A percentile compares a stretch with the other conserved stretches of the same genome.
phyloP scores from a whole-genome alignment of 2,888 invertebrate species.

The Drosophila colorata region DNA sequence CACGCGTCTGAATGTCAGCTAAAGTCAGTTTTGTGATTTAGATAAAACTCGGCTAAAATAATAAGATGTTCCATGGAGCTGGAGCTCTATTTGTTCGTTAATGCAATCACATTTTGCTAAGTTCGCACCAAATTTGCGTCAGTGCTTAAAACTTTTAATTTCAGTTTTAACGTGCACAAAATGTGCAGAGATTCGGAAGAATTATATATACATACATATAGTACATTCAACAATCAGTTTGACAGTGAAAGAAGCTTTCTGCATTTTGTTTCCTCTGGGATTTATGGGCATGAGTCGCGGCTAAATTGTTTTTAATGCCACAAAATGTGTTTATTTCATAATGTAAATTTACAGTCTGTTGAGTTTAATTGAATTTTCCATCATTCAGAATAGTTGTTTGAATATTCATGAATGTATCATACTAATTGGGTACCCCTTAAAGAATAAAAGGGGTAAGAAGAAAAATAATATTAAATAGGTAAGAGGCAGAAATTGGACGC shows the following conservation, averaged over 20 bases:
- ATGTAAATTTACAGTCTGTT: conserved; percentile 7
- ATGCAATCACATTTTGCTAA: conserved; percentile 31
- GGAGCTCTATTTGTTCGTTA: conserved; percentile 23
- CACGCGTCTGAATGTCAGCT: conserved; percentile 53
- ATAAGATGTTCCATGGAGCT: conserved; percentile 18
- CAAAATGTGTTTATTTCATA: conserved; percentile 12
- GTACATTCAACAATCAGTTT: not conserved
- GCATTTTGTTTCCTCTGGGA: conserved; percentile 12
- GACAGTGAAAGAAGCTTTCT: conserved; percentile 6
- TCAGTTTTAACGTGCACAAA: conserved; percentile 4
- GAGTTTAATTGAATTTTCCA: conserved; percentile 10
- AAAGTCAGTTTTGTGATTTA: conserved; percentile 65
- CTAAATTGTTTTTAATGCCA: conserved; percentile 18
- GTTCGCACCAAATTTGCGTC: conserved; percentile 48
- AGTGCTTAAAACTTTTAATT: conserved; percentile 31
- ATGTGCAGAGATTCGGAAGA: too few relatives aligned
- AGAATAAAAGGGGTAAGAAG: not conserved
- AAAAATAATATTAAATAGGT: too few relatives aligned
- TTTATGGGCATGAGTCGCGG: not conserved
- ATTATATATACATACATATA: not conserved
- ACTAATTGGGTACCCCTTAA: not conserved
- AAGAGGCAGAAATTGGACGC: too few relatives aligned
- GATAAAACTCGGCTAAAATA: conserved; percentile 57
- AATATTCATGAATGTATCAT: not conserved
- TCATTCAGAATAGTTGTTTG: not conserved